phyloP scores from a whole-genome alignment of 2,888 invertebrate genomes.

The Amphipyra berbera region DNA sequence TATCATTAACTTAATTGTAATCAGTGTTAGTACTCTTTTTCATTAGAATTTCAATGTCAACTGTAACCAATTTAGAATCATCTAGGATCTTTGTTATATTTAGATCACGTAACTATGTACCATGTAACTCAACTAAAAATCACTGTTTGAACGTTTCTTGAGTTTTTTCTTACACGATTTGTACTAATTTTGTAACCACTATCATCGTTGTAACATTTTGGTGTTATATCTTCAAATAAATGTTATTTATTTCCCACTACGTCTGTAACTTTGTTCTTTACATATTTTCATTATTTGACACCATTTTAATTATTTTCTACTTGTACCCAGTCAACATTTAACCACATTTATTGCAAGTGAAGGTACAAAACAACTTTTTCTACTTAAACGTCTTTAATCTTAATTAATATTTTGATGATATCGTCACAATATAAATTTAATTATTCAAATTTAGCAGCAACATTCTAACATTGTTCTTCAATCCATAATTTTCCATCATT shows the following conservation, averaged over 20 bases:
- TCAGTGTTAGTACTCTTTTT: conserved; percentile 19
- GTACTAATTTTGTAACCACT: conserved; percentile 47
- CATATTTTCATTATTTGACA: not conserved
- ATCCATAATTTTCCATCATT: not conserved
- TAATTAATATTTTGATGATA: not conserved
- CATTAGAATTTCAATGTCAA: conserved; percentile 28
- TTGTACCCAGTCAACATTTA: too few relatives aligned
- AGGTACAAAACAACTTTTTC: too few relatives aligned
- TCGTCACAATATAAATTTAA: not conserved
- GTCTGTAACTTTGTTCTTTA: not conserved
- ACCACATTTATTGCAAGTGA: too few relatives aligned
- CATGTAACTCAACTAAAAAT: conserved; percentile 43
- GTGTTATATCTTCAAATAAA: conserved; percentile 32
- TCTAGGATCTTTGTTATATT: conserved; percentile 33
- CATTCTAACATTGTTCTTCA: too few relatives aligned
- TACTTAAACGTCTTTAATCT: too few relatives aligned
- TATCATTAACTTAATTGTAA: conserved; percentile 23
- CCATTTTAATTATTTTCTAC: not conserved
- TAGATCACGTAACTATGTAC: conserved; percentile 30
- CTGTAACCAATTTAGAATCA: conserved; percentile 26
- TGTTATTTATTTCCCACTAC: not conserved
- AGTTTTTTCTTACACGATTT: conserved; percentile 32
- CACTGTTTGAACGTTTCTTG: conserved; percentile 22
- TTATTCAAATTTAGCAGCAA: not conserved
- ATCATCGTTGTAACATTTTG: conserved; percentile 26